Conservation (phyloP, 2,888 invertebrate genomes). For the Drosophila percnosoma region DNA sequence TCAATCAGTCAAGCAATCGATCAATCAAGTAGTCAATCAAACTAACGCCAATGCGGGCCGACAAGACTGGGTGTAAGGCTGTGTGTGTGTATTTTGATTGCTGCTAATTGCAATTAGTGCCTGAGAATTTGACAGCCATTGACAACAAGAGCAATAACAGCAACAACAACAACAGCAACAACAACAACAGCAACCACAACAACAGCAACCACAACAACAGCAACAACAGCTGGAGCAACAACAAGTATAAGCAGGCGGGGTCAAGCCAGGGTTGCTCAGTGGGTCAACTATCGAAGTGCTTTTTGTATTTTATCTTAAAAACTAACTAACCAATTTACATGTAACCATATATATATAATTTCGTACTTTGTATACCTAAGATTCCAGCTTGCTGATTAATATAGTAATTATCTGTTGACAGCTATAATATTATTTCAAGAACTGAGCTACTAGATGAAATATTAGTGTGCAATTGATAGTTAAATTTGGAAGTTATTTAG, state of each 20-base stretch:
- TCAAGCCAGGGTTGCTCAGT: conserved; percentile 3
- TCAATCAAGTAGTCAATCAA: conserved; percentile 57
- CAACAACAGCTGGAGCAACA: background rate
- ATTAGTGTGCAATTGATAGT: background rate
- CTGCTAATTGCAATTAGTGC: conserved; percentile 64
- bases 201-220: conserved; percentile 12
- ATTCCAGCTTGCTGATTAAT: background rate
- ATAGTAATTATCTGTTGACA: background rate
- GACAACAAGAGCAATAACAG: conserved; percentile 16
- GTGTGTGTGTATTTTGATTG: conserved; percentile 21
- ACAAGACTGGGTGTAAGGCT: background rate
- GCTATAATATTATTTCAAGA: background rate
- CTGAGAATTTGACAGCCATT: conserved; percentile 49
- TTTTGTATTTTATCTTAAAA: no score
- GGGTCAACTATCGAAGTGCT: background rate
- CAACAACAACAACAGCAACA: conserved; percentile 3
- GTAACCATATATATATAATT: background rate
- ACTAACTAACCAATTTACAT: background rate
- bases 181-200: conserved; percentile 1
- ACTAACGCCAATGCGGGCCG: conserved; percentile 18
- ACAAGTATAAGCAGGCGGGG: background rate
- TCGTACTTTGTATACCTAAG: background rate
- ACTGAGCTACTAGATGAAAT: background rate
- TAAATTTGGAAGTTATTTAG: background rate
- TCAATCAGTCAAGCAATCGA: conserved; percentile 52